A percentile compares a stretch with the other conserved stretches of the same genome.
These are phyloP conservation scores for Notolabrus celidotus DNA, from an alignment of 2,797 vertebrate species.

Conservation along the genomic window DNA sequence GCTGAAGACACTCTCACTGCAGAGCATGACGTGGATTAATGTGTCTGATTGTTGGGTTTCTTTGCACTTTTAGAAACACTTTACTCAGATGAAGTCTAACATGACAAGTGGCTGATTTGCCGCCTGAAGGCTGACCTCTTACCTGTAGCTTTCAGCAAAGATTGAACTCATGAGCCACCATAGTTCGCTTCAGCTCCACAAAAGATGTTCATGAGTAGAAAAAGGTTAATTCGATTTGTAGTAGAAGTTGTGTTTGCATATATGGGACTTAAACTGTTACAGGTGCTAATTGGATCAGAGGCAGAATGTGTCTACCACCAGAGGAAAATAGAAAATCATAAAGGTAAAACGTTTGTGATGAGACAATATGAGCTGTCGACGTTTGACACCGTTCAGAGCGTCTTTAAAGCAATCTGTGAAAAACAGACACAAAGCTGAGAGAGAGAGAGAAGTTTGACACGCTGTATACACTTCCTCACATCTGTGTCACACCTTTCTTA, in stretches of 20 bases:
- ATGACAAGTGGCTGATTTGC: too few species aligned
- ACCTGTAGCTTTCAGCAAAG: too few species aligned
- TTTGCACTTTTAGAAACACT: neutral
- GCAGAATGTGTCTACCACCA: neutral
- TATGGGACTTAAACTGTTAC: neutral
- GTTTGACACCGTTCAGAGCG: too few species aligned
- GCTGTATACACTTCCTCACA: neutral
- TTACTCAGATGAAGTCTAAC: too few species aligned
- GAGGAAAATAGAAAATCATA: neutral
- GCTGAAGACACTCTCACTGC: too few species aligned
- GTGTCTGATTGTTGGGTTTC: too few species aligned
- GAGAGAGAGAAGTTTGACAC: neutral
- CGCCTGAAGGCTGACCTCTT: too few species aligned
- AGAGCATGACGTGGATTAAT: too few species aligned
- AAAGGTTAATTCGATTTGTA: neutral
- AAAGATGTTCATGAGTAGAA: constrained; percentile 1
- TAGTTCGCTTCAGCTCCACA: neutral
- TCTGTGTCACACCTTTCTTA: neutral
- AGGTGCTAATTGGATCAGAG: too few species aligned
- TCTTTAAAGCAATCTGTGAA: neutral
- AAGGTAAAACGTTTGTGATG: neutral
- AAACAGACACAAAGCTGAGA: neutral
- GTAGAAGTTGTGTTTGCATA: neutral
- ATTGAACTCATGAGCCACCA: too few species aligned
- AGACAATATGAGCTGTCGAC: neutral